A percentile compares a stretch with the other conserved stretches of the same genome.
Evolutionary conservation across 2,888 invertebrate species (phyloP).

Genomic region (Patella ulyssiponensis): DNA sequence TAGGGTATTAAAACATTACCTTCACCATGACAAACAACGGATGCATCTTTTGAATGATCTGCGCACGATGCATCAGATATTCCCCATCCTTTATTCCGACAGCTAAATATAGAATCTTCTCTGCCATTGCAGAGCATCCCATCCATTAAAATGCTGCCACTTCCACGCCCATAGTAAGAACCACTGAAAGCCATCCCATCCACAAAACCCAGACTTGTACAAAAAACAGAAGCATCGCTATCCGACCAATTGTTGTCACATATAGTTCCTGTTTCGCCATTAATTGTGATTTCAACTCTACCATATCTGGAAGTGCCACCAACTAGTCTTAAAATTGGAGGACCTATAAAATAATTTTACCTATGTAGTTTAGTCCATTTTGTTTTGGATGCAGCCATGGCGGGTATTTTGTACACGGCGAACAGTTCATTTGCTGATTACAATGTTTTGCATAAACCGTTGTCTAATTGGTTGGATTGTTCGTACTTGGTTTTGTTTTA

Average conservation of each 20-base stretch:
- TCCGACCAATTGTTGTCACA: conserved; percentile 58
- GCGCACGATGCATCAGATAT: conserved; percentile 42
- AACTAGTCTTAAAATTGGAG: conserved; percentile 35
- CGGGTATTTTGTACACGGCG: too few relatives aligned
- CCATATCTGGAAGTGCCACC: conserved; percentile 53
- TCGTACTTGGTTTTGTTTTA: too few relatives aligned
- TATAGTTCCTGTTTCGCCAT: conserved; percentile 52
- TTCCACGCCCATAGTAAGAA: conserved; percentile 50
- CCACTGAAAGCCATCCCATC: conserved; percentile 44
- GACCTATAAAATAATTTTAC: too few relatives aligned
- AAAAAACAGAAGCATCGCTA: conserved; percentile 56
- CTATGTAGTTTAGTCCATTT: too few relatives aligned
- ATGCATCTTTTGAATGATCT: conserved; percentile 52
- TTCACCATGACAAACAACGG: conserved; percentile 53
- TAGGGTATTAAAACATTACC: conserved; percentile 32
- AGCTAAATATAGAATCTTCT: conserved; percentile 51
- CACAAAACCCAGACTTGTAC: conserved; percentile 50
- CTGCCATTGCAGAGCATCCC: conserved; percentile 50
- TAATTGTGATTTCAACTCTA: conserved; percentile 53
- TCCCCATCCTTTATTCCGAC: conserved; percentile 50
- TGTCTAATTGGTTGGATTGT: too few relatives aligned
- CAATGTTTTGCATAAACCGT: too few relatives aligned
- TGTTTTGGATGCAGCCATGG: too few relatives aligned
- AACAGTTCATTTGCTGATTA: too few relatives aligned
- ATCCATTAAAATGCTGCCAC: conserved; percentile 53